Evolutionary conservation across 2,797 vertebrate genomes (phyloP).

Genomic region (Muraenolepis orangiensis): DNA sequence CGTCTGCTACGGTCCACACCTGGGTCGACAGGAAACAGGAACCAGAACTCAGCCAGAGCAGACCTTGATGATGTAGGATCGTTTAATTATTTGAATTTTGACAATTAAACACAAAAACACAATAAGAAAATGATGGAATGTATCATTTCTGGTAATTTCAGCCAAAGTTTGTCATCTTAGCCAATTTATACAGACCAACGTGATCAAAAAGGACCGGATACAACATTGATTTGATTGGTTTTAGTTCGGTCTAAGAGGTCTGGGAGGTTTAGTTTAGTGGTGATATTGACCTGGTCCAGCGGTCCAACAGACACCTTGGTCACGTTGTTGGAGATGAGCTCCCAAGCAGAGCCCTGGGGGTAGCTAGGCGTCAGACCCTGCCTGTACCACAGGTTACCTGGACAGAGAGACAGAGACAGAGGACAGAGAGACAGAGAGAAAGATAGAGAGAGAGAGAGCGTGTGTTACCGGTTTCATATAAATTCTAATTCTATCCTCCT

Average conservation of each 20-base stretch:
- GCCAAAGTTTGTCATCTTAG: not conserved
- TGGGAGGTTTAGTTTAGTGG: not conserved
- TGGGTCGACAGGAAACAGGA: conserved; percentile 45
- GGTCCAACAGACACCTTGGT: conserved; percentile 89
- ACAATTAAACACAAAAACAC: too few relatives aligned
- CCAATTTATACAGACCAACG: not conserved
- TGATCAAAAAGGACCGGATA: not conserved
- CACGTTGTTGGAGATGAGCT: conserved; percentile 91
- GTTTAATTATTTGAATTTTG: not conserved
- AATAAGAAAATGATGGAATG: not conserved
- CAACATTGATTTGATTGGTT: not conserved
- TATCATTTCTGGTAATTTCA: too few relatives aligned
- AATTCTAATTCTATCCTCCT: not conserved
- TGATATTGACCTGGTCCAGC: conserved; percentile 85
- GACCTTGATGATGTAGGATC: not conserved
- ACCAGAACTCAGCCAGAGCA: not conserved
- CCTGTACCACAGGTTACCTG: conserved; percentile 94
- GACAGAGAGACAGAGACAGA: too few relatives aligned
- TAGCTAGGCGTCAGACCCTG: conserved; percentile 94
- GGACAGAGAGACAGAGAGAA: too few relatives aligned
- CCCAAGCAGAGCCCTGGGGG: conserved; percentile 92
- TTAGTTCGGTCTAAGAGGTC: not conserved
- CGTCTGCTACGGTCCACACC: conserved; percentile 94
- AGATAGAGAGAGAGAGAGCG: not conserved
- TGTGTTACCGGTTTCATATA: not conserved